phyloP scores from a whole-genome alignment of 1,140 invertebrate species.

The Copidosoma floridanum region DNA sequence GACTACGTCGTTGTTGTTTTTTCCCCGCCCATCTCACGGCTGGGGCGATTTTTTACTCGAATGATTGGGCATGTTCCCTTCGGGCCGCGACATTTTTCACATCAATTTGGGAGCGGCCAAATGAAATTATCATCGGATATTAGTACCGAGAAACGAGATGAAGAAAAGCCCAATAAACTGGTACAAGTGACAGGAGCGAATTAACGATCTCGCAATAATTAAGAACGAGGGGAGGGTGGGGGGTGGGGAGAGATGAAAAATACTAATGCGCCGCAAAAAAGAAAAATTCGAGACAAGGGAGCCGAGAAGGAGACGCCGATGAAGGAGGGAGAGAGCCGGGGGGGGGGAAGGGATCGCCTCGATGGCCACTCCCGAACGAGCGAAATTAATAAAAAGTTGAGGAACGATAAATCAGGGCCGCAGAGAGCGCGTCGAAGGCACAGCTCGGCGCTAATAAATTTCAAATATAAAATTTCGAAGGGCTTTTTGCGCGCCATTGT shows the following conservation, averaged over 20 bases:
- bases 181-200: slow-evolving; percentile 12
- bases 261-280: not conserved
- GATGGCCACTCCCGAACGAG: slow-evolving; percentile 35
- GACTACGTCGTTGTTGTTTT: no score
- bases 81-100: no score
- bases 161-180: not conserved
- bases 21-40: no score
- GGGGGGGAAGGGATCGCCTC: not conserved
- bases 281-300: slow-evolving; percentile 13
- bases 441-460: slow-evolving; percentile 36
- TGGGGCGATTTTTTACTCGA: no score
- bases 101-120: no score
- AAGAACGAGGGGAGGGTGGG: not conserved
- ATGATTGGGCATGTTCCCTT: no score
- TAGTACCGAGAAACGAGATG: no score
- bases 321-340: not conserved
- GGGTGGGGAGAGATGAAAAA: slow-evolving; percentile 4
- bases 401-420: slow-evolving; percentile 42
- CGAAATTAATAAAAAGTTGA: slow-evolving; percentile 45
- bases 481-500: slow-evolving; percentile 19
- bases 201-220: slow-evolving; percentile 22
- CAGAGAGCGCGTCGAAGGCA: slow-evolving; percentile 22
- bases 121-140: slow-evolving; percentile 14
- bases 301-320: not conserved
- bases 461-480: slow-evolving; percentile 41